phyloP scores from a whole-genome alignment of 2,888 invertebrate species.

The Steinernema hermaphroditum region DNA sequence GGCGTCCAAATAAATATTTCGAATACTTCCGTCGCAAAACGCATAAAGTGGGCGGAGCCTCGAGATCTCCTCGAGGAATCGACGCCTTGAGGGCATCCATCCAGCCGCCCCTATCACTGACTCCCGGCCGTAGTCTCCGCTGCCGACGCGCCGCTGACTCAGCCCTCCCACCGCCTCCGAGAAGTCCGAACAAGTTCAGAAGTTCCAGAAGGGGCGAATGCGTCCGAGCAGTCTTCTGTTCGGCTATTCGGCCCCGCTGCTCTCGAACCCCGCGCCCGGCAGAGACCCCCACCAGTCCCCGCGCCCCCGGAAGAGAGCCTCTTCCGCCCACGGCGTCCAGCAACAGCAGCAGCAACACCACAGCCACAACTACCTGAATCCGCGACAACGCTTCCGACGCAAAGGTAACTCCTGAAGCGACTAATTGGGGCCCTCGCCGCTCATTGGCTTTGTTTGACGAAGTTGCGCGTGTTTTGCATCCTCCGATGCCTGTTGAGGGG shows the following conservation, averaged over 20 bases:
- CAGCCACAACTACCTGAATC: neutral
- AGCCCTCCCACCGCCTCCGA: conserved; percentile 1
- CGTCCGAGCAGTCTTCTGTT: conserved; percentile 23
- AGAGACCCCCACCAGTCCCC: conserved; percentile 1
- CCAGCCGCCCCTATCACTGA: conserved; percentile 11
- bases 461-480: conserved; percentile 2
- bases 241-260: conserved; percentile 24
- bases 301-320: neutral
- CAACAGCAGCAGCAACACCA: conserved; percentile 1
- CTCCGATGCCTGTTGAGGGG: neutral
- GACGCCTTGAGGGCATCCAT: neutral
- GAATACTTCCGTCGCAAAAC: neutral
- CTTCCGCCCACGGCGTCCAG: conserved; percentile 2
- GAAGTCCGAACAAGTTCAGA: neutral
- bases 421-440: neutral
- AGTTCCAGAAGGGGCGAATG: conserved; percentile 22
- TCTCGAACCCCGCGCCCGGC: conserved; percentile 21
- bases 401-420: neutral
- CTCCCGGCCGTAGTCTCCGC: conserved; percentile 3
- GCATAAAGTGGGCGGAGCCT: neutral
- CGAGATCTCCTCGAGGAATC: neutral
- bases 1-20: conserved; percentile 11
- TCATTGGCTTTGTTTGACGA: conserved; percentile 28
- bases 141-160: neutral
- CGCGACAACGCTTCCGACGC: neutral